These are phyloP conservation scores for Acridotheres tristis DNA, from an alignment of 2,797 vertebrate species.

Conservation along the genomic window DNA sequence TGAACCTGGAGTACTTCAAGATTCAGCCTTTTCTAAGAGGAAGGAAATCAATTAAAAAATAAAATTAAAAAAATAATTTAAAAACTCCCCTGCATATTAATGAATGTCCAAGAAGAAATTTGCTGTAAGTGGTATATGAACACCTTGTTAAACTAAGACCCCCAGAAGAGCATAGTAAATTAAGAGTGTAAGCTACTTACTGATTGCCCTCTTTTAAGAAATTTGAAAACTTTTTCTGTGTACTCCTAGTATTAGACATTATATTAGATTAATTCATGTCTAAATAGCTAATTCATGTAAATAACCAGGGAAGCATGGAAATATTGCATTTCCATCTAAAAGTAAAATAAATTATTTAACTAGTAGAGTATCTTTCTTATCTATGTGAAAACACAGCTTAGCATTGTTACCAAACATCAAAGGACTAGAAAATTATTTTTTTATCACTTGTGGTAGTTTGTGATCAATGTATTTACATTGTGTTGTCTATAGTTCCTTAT, in stretches of 20 bases:
- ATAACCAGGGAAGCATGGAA: neutral
- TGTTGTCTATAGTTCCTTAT: neutral
- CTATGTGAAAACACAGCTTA: neutral
- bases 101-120: neutral
- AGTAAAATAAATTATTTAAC: neutral
- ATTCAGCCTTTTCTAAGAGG: neutral
- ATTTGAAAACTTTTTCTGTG: neutral
- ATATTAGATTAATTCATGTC: neutral
- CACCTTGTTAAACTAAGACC: neutral
- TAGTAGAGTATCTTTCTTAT: neutral
- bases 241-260: neutral
- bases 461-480: neutral
- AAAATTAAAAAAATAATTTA: too few relatives aligned
- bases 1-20: neutral
- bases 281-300: neutral
- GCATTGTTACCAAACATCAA: neutral
- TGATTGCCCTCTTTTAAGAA: neutral
- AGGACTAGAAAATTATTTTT: neutral
- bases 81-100: neutral
- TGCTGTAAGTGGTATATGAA: neutral
- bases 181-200: neutral
- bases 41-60: neutral
- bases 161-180: neutral
- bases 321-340: neutral
- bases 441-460: neutral